Evolutionary conservation across 2,113 vertebrate species (phyloP).

Genomic region (Carassius carassius): DNA sequence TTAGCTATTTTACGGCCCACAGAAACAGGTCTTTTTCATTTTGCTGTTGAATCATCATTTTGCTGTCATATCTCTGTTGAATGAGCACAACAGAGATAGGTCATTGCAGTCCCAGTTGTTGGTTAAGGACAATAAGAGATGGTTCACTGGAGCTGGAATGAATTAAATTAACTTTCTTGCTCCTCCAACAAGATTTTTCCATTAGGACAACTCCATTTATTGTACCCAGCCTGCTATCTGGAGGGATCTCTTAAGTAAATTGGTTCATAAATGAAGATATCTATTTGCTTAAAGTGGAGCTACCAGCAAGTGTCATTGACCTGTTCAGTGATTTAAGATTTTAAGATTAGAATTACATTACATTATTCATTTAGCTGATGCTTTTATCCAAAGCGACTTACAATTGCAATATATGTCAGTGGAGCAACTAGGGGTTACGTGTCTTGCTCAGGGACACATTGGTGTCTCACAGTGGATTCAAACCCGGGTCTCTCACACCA

Average conservation of each 20-base stretch:
- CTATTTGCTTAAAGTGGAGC: neutral
- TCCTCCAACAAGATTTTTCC: conserved; percentile 31
- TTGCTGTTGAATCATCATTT: too few species aligned
- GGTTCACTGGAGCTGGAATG: conserved; percentile 6
- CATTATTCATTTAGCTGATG: too few species aligned
- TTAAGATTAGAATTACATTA: too few species aligned
- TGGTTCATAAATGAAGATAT: conserved; percentile 11
- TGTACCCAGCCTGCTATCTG: neutral
- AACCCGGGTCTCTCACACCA: too few species aligned
- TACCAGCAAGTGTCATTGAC: neutral
- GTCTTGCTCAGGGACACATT: too few species aligned
- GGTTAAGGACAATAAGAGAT: conserved; percentile 15
- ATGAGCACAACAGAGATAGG: neutral
- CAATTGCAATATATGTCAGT: too few species aligned
- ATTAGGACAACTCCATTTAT: conserved; percentile 11
- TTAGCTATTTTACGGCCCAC: too few species aligned
- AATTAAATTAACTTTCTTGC: conserved; percentile 46
- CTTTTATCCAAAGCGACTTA: too few species aligned
- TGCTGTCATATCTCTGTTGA: too few species aligned
- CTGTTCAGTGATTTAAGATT: neutral
- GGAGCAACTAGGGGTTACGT: too few species aligned
- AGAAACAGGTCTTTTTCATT: too few species aligned
- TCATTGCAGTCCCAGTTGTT: conserved; percentile 17
- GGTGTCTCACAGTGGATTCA: too few species aligned
- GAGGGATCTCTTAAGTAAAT: conserved; percentile 25